A percentile compares a stretch with the other conserved stretches of the same genome.
Evolutionary conservation across 2,797 vertebrate genomes (phyloP).

Genomic region (Stomatorhinus walkeri): DNA sequence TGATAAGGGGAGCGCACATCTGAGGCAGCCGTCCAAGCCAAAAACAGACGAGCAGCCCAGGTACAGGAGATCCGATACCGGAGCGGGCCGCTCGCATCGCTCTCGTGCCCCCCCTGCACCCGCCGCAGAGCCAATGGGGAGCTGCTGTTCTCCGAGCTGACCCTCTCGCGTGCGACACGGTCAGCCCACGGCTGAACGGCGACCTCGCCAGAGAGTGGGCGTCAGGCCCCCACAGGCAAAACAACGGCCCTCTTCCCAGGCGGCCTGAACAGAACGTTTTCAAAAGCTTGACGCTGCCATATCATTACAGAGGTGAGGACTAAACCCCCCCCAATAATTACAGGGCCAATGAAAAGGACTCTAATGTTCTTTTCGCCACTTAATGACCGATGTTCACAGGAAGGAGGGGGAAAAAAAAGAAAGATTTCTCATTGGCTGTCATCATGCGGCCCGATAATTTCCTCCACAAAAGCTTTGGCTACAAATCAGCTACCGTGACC

Average conservation of each 20-base stretch:
- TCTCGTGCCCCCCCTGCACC: background rate
- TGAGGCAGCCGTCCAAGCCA: background rate
- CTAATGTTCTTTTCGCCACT: background rate
- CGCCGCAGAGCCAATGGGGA: background rate
- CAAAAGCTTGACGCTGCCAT: background rate
- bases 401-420: background rate
- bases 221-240: background rate
- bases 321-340: background rate
- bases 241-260: background rate
- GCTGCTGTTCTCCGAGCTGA: background rate
- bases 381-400: slow-evolving; percentile 1
- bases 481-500: background rate
- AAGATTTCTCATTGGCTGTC: background rate
- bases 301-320: background rate
- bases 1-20: background rate
- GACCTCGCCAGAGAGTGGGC: background rate
- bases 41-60: background rate
- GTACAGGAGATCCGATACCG: background rate
- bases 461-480: background rate
- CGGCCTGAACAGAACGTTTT: background rate
- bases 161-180: background rate
- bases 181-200: background rate
- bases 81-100: background rate
- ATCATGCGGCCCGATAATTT: background rate
- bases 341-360: background rate